A percentile compares a stretch with the other conserved stretches of the same genome.
Conservation (phyloP, 2,888 invertebrate genomes). For the Ennomos fuscantarius region DNA sequence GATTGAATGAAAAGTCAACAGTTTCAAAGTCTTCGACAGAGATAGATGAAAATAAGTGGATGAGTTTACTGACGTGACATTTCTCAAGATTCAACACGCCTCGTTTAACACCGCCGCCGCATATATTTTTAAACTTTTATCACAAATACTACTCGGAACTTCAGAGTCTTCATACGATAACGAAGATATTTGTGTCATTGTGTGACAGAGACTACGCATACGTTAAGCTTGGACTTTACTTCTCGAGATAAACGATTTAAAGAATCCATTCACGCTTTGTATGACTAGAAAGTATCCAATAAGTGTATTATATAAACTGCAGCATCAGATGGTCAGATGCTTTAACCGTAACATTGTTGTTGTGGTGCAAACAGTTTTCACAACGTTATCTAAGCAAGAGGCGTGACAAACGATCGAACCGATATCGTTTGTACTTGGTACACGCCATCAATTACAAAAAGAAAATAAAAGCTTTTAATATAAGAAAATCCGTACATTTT, state of each 20-base stretch:
- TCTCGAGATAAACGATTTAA: conserved; percentile 8
- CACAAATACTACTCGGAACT: conserved; percentile 17
- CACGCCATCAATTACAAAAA: neutral
- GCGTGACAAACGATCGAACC: conserved; percentile 19
- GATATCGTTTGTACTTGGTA: neutral
- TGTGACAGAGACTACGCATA: conserved; percentile 10
- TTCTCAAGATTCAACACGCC: conserved; percentile 1
- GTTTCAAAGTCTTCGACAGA: conserved; percentile 9
- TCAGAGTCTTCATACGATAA: conserved; percentile 18
- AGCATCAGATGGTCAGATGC: neutral
- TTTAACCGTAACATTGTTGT: conserved; percentile 30
- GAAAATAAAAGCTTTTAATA: too few relatives aligned
- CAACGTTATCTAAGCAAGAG: conserved; percentile 42
- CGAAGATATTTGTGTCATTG: conserved; percentile 18
- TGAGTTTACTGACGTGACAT: neutral
- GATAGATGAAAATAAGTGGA: conserved; percentile 12
- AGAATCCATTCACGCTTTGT: neutral
- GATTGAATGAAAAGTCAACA: conserved; percentile 24
- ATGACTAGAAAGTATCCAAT: neutral
- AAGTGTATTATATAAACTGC: neutral
- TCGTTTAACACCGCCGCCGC: conserved; percentile 6
- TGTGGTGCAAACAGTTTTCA: conserved; percentile 42
- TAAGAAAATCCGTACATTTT: neutral
- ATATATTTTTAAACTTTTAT: conserved; percentile 30
- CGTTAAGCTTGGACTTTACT: neutral